These are phyloP conservation scores for Phataginus tricuspis DNA, from an alignment of 2,797 vertebrate genomes.

Conservation along the genomic window DNA sequence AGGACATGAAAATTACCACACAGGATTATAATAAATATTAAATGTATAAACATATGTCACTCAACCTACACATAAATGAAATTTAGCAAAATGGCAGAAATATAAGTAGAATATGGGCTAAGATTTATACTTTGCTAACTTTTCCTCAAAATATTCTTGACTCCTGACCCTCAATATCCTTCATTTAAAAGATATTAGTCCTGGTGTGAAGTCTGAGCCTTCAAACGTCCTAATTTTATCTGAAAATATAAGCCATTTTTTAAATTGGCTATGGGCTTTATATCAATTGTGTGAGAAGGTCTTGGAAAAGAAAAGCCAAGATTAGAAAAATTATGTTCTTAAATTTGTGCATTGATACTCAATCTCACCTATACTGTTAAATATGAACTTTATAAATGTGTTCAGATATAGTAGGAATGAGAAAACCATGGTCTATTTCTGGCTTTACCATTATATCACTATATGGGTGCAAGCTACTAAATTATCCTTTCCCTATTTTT, in stretches of 20 bases:
- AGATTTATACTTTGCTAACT: neutral
- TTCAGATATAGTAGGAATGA: neutral
- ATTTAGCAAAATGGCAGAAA: neutral
- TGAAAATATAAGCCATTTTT: neutral
- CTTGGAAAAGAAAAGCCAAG: neutral
- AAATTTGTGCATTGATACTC: neutral
- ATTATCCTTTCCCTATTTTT: neutral
- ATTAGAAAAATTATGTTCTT: neutral
- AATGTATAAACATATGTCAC: neutral
- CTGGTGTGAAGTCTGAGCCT: neutral
- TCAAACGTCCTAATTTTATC: neutral
- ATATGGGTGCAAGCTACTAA: neutral
- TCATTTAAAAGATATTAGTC: neutral
- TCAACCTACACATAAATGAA: neutral
- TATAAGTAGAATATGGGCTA: neutral
- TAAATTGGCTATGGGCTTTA: neutral
- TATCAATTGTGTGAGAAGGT: neutral
- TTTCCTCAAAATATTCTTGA: neutral
- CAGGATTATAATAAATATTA: neutral
- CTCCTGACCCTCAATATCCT: neutral
- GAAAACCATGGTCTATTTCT: neutral
- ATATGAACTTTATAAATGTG: neutral
- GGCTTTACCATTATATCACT: neutral
- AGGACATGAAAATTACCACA: neutral
- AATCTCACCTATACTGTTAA: neutral